Evolutionary conservation across 2,888 invertebrate genomes (phyloP), one percentile per base, ranked within the genome.

Genomic region (Agonum fuliginosum): DNA sequence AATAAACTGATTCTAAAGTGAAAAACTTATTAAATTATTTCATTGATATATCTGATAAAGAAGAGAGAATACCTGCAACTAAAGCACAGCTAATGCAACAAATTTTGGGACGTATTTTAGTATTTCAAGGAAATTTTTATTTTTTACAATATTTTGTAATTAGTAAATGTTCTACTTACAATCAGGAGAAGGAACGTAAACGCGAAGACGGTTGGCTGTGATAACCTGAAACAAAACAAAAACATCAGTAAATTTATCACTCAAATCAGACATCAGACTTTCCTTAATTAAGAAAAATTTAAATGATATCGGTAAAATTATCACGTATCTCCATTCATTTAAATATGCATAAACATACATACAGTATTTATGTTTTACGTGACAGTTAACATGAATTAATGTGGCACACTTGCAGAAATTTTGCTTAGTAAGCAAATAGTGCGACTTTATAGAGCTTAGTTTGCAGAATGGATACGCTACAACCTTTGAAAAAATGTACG

Each of bases 141-240:
- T 48, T 22, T 54, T 24, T 24, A 54, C 10, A 54, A 14, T 54
- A 12, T 54, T 54, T 54, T 14, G 24, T 14, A 46, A 46, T 19
- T 48, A 1, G 12, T 5, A 48, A 10, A 22, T n/a, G 6, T 22
- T 54, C 19, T 75, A 75, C 75, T 75, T 67, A 75, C 75, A 73
- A 34, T 73, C 19, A 75, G 74, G 43, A 74, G 67, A 58, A 54
- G 58, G 75, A 75, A 46, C 67, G 74, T 74, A 43, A 75, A 48
- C 67, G 75, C 75, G 75, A 75, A 34, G 65, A 75, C 48, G 48
- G 67, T 75, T 48, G 51, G 75, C 75, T 75, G 75, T 67, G 48
- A 75, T 75, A 67, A 75, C 75, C 75, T 75, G 67, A 46, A 75
- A 75, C 67, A 67, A 75, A 74, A 34, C 12, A 62, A 24, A 58